Evolutionary conservation across 2,113 vertebrate genomes (phyloP), one percentile per base, ranked within the genome.

Genomic region (Pyrgilauda ruficollis): DNA sequence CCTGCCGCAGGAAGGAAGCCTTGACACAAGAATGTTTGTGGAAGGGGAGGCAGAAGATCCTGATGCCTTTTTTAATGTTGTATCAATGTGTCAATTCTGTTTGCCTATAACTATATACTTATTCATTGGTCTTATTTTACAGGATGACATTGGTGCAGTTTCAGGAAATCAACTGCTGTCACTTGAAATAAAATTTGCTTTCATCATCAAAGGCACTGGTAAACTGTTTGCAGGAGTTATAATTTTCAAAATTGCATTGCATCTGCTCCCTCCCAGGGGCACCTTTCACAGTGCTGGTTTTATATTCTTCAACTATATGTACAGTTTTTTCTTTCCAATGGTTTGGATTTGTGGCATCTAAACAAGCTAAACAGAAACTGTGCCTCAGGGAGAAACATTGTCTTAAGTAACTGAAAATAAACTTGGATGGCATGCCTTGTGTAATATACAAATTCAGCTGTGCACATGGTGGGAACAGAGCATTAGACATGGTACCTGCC

Each of bases 281-380:
- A 89, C 83, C 79, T 90, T 92, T 90, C 88, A 78, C 52, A 81
- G 73, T 0, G 4, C 35, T 91, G 76, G 83, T 70, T 92, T 89
- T 75, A 77, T 52, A 49, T 30, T 83, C 21, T 86, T 77, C 44
- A 72, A 63, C 59, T 69, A 6, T 61, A 59, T 87, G 15, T 75
- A 13, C 74, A n/a, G 27, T 12, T 27, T 31, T 68, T 44, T 69
- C 31, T 69, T 35, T 17, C 50, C 50, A 84, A 72, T 43, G 49
- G 44, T 75, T 95, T 96, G 70, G 73, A 87, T 90, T 89, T 93
- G 84, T 90, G 68, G 82, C 89, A 96, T 93, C 84, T 90, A 92
- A 96, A 92, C 91, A 93, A 94, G 69, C 62, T 94, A 58, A 95
- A 87, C 77, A 95, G 88, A 96, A 95, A 92, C 86, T 89, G 15